phyloP scores from a whole-genome alignment of 1,140 invertebrate species.

The Capitella teleta region DNA sequence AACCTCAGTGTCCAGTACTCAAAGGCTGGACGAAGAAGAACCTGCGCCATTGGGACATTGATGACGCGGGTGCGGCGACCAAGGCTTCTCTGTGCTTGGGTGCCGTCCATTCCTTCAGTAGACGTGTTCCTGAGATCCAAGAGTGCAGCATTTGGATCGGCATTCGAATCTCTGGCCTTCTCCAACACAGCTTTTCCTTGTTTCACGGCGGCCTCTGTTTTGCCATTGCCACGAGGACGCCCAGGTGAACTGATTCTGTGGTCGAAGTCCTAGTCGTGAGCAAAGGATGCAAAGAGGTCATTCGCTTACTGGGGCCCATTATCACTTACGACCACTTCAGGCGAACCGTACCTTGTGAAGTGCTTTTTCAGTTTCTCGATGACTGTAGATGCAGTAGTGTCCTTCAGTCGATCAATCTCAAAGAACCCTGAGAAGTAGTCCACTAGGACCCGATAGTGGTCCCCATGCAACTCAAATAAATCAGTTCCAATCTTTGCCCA shows the following conservation, averaged over 20 bases:
- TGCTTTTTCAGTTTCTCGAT: background rate
- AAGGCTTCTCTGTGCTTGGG: too few species aligned
- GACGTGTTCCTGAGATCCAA: slow-evolving; percentile 15
- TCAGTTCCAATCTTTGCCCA: slow-evolving; percentile 5
- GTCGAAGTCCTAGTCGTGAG: slow-evolving; percentile 4
- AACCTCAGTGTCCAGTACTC: too few species aligned
- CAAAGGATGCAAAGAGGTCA: slow-evolving; percentile 1
- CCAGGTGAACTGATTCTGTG: background rate
- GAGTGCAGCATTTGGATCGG: slow-evolving; percentile 11
- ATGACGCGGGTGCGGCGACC: too few species aligned
- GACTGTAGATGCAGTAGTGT: background rate
- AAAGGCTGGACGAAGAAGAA: too few species aligned
- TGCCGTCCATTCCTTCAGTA: background rate
- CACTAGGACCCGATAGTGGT: slow-evolving; percentile 1
- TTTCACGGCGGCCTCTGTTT: slow-evolving; percentile 5
- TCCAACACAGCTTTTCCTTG: slow-evolving; percentile 1
- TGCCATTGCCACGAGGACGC: slow-evolving; percentile 2
- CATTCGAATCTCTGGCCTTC: background rate
- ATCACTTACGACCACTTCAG: background rate
- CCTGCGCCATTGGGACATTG: too few species aligned
- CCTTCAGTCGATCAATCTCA: slow-evolving; percentile 5
- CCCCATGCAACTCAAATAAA: slow-evolving; percentile 2
- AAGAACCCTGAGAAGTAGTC: slow-evolving; percentile 7
- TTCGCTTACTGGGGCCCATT: slow-evolving; percentile 3
- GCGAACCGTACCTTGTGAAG: slow-evolving; percentile 6